Percentiles rank a stretch among this genome's conserved stretches.
Conservation (phyloP, 2,113 vertebrate species). For the Lathamus discolor region DNA sequence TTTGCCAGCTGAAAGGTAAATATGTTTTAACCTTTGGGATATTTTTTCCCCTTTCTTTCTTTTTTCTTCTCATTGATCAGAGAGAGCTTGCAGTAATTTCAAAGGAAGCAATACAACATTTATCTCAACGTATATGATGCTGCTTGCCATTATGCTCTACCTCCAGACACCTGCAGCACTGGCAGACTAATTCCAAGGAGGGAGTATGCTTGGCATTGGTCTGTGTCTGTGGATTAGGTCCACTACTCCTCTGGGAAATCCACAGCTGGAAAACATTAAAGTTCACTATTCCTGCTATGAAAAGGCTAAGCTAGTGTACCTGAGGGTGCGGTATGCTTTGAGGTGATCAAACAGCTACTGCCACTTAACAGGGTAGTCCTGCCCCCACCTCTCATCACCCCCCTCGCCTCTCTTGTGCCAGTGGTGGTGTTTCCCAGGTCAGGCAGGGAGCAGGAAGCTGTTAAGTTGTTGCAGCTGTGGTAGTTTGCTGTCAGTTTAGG, state of each 20-base stretch:
- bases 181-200: background rate
- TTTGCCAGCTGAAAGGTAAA: background rate
- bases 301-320: background rate
- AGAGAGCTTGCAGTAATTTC: background rate
- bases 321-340: background rate
- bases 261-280: background rate
- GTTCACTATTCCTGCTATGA: background rate
- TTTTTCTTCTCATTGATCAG: background rate
- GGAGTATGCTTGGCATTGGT: too few species aligned
- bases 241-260: background rate
- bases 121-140: background rate
- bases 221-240: background rate
- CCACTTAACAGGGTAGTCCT: background rate
- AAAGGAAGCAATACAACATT: background rate
- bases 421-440: background rate
- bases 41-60: background rate
- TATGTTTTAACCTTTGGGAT: background rate
- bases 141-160: background rate
- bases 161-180: background rate
- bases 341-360: background rate
- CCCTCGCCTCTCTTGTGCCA: background rate
- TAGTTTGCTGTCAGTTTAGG: background rate
- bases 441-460: background rate
- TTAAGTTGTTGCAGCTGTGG: background rate
- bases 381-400: accelerated